These are phyloP conservation scores for Arrhamphus sclerolepis DNA, from an alignment of 2,797 vertebrate genomes.

Conservation along the genomic window DNA sequence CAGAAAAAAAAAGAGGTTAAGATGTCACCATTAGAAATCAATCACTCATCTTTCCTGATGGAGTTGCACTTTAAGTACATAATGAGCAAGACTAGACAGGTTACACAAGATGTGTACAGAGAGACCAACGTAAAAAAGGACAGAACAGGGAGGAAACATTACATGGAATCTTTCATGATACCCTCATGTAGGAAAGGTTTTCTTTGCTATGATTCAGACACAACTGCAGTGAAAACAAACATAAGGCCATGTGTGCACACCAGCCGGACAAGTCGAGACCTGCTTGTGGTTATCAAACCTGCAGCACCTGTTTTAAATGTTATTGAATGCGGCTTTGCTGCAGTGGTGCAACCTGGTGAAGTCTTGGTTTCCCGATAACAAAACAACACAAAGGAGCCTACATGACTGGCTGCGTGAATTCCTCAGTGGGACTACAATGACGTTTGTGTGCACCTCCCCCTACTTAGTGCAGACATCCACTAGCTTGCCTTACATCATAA, in stretches of 20 bases:
- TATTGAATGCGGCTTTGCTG: background rate
- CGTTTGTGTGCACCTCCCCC: constrained; percentile 4
- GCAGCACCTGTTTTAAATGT: constrained; percentile 36
- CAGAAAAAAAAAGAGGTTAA: constrained; percentile 6
- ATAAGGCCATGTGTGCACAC: constrained; percentile 33
- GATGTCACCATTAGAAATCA: constrained; percentile 15
- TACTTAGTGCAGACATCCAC: constrained; percentile 15
- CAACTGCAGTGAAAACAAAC: constrained; percentile 54
- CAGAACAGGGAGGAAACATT: constrained; percentile 7
- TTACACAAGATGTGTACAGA: constrained; percentile 6
- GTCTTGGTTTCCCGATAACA: constrained; percentile 15
- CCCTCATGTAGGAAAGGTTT: constrained; percentile 22
- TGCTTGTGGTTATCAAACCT: constrained; percentile 32
- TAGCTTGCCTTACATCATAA: background rate
- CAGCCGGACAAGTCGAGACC: constrained; percentile 10
- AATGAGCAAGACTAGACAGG: background rate
- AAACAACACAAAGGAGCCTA: constrained; percentile 1
- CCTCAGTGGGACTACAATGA: constrained; percentile 1
- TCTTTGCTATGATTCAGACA: constrained; percentile 33
- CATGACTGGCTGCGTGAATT: constrained; percentile 8
- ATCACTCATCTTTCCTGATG: constrained; percentile 9
- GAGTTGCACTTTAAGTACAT: background rate
- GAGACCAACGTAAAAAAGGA: constrained; percentile 2
- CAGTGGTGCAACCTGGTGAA: background rate
- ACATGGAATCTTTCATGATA: constrained; percentile 12